phyloP scores from a whole-genome alignment of 2,797 vertebrate species.

The Acanthurus lineatus region DNA sequence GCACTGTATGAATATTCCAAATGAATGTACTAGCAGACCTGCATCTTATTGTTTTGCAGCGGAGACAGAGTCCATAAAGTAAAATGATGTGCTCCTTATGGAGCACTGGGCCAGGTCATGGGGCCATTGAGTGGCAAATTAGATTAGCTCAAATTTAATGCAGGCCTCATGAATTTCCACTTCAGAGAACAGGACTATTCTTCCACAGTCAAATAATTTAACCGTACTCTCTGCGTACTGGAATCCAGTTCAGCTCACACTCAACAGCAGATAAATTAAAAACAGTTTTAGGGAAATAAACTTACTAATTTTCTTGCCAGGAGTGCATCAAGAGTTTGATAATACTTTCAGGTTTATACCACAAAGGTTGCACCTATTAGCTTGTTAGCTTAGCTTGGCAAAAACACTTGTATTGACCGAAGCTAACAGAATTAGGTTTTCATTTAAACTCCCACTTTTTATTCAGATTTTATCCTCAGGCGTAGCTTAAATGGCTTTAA shows the following conservation, averaged over 20 bases:
- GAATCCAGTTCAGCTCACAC: constrained; percentile 20
- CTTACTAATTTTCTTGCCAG: not conserved
- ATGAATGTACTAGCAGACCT: not conserved
- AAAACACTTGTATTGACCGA: too few species aligned
- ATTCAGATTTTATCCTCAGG: too few species aligned
- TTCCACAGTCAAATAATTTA: constrained; percentile 30
- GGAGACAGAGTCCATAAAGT: constrained; percentile 43
- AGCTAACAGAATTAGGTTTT: too few species aligned
- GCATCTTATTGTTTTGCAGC: constrained; percentile 42
- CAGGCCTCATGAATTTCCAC: constrained; percentile 60
- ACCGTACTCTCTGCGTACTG: constrained; percentile 40
- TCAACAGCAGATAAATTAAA: constrained; percentile 17
- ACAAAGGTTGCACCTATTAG: too few species aligned
- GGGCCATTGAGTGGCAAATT: constrained; percentile 65
- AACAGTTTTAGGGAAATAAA: not conserved
- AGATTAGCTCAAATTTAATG: constrained; percentile 66
- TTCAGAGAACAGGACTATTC: constrained; percentile 35
- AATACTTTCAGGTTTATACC: not conserved
- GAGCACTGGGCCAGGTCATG: constrained; percentile 47
- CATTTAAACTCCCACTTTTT: too few species aligned
- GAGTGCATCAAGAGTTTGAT: not conserved
- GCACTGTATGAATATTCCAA: constrained; percentile 30
- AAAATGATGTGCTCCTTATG: constrained; percentile 45
- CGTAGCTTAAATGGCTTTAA: too few species aligned
- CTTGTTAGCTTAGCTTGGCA: too few species aligned